These are phyloP conservation scores for Peromyscus leucopus DNA, from an alignment of 2,113 vertebrate species.

Conservation along the genomic window DNA sequence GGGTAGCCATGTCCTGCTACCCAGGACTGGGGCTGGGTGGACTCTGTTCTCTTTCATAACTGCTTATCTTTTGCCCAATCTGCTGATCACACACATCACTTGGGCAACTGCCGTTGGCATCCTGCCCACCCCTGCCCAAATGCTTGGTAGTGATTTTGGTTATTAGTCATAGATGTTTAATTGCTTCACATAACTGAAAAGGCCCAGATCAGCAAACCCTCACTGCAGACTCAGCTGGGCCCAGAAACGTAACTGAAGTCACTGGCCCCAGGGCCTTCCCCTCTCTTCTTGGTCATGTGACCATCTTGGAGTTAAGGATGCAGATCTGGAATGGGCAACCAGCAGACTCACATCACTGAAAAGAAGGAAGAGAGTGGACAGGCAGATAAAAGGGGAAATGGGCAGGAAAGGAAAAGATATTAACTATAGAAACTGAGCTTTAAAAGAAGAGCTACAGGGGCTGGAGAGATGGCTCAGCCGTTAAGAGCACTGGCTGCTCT, in stretches of 20 bases:
- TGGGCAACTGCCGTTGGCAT: neutral
- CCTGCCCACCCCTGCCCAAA: neutral
- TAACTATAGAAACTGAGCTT: neutral
- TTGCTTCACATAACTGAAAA: neutral
- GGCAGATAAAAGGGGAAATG: neutral
- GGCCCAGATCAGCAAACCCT: neutral
- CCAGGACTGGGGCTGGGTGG: accelerated
- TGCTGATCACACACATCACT: neutral
- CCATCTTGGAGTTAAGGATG: neutral
- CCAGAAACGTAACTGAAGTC: neutral
- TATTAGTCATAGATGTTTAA: neutral
- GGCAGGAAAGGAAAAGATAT: neutral
- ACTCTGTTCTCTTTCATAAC: neutral
- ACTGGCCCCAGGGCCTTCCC: neutral
- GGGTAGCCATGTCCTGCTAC: neutral
- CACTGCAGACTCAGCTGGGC: neutral
- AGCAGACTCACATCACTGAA: neutral
- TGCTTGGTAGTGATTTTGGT: neutral
- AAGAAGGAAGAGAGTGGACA: neutral
- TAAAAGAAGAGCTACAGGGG: neutral
- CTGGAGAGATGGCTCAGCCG: neutral
- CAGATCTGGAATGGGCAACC: neutral
- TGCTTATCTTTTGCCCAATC: too few species aligned
- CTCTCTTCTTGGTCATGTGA: neutral
- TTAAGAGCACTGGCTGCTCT: neutral